Conservation (phyloP, 1,140 invertebrate species). For the Ephestia elutella region DNA sequence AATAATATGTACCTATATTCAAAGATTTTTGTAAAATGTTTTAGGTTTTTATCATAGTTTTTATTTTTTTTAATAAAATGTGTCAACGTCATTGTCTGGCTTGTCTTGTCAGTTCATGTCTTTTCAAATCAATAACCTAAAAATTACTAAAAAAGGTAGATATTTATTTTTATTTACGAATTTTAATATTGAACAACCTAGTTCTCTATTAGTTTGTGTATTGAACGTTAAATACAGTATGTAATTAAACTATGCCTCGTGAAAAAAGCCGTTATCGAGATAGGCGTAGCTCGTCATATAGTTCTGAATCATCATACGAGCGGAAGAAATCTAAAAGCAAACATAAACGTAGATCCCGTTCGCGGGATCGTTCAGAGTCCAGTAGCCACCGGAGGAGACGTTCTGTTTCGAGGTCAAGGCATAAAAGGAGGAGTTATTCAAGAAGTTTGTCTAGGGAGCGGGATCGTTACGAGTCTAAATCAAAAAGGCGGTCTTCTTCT, state of each 20-base stretch:
- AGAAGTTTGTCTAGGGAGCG: conserved; percentile 55
- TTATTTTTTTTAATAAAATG: no score
- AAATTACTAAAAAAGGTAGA: no score
- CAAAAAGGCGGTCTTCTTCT: conserved; percentile 44
- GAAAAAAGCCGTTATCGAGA: conserved; percentile 58
- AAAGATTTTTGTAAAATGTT: no score
- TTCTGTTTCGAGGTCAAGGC: conserved; percentile 44
- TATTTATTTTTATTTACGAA: no score
- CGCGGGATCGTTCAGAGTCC: conserved; percentile 54
- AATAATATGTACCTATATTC: no score
- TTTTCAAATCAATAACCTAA: no score
- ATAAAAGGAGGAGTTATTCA: conserved; percentile 52
- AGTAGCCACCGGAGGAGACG: conserved; percentile 44
- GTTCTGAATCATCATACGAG: conserved; percentile 61
- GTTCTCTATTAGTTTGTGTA: no score
- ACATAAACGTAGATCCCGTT: conserved; percentile 52
- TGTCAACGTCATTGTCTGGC: no score
- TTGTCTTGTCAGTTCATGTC: no score
- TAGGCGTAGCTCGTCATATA: conserved; percentile 54
- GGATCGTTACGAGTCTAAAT: conserved; percentile 55
- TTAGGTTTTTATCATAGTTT: no score
- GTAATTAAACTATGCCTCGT: conserved; percentile 35
- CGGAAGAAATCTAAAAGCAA: conserved; percentile 59
- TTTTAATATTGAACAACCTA: no score
- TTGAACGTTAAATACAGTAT: background rate